Evolutionary conservation across 2,888 invertebrate genomes (phyloP).

Genomic region (Alcis repandata): DNA sequence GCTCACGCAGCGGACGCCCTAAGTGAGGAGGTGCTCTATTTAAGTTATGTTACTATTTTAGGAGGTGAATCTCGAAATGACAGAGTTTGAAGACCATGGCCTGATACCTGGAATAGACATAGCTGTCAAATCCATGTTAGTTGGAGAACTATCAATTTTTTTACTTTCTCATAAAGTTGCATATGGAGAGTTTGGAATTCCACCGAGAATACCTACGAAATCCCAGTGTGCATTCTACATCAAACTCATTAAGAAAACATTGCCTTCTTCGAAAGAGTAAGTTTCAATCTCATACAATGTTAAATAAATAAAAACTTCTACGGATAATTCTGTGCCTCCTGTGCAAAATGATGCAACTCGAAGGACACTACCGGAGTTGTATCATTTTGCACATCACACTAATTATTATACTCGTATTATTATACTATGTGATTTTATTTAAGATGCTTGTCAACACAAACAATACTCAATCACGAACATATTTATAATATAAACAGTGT

Average conservation of each 20-base stretch:
- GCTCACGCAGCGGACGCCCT: too few species aligned
- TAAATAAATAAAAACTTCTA: neutral
- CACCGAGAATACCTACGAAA: constrained; percentile 92
- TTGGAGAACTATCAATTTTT: constrained; percentile 93
- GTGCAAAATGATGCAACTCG: too few species aligned
- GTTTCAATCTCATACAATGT: constrained; percentile 22
- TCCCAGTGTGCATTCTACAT: constrained; percentile 91
- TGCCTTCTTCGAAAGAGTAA: constrained; percentile 74
- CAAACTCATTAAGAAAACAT: constrained; percentile 87
- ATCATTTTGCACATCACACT: too few species aligned
- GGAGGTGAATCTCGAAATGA: constrained; percentile 68
- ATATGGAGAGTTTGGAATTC: constrained; percentile 91
- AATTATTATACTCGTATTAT: too few species aligned
- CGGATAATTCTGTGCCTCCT: too few species aligned
- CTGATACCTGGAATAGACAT: constrained; percentile 89
- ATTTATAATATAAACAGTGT: too few species aligned
- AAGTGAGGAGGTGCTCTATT: too few species aligned
- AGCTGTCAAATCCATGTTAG: constrained; percentile 91
- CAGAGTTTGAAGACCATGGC: constrained; percentile 63
- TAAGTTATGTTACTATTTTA: constrained; percentile 53
- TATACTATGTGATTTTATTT: neutral
- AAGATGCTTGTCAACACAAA: neutral
- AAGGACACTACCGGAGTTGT: too few species aligned
- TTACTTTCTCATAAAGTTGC: constrained; percentile 91
- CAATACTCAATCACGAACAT: too few species aligned